Base-by-base conservation (phyloP, 2,113 vertebrate species). In the Clupea harengus region DNA sequence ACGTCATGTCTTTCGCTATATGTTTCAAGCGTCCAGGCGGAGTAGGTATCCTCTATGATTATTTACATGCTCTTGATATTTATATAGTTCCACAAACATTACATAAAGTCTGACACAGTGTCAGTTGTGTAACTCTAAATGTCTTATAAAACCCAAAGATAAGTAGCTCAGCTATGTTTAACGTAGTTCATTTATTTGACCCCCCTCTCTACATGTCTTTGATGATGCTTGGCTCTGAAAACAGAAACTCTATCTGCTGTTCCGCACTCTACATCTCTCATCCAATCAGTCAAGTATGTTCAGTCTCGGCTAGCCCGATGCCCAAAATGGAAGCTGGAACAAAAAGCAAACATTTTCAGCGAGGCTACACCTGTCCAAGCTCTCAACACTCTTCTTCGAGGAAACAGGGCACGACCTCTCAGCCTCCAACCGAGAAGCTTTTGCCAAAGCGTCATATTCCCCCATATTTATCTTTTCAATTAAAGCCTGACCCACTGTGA, bases 371-470 rank as follows among this genome's bases (percentile, higher is more conserved):
- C 72, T 78, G 11, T 32, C 13, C 4, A 78, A 78, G 72, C 28
- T 15, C 72, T 39, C 72, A 39, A 11, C 72, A 78, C 72, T 32
- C 32, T 4, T 32, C 17, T 17, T 9, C 39, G 25, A 78, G 72
- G 11, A 78, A 15, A 15, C 28, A 78, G 72, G 32, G 72, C 72
- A 78, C 15, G 72, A 78, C 28, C 72, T 39, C 72, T 32, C 72
- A 17, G 13, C 13, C 72, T 78, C 28, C 28, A 78, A 32, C 72
- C 15, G 72, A 78, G 72, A 2, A 18, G 28, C 72, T 78, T 78
- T 78, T 1, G 72, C 32, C 28, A 32, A 84, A 22, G 46, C 44
- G 72, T 85, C 84, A 85, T 52, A 80, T 80, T 80, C 20, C 67
- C 9, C 10, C 72, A 80, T 85, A 15, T 32, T 85, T 54, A 52